Conservation (phyloP, 2,888 invertebrate species). For the Malthinus flaveolus region DNA sequence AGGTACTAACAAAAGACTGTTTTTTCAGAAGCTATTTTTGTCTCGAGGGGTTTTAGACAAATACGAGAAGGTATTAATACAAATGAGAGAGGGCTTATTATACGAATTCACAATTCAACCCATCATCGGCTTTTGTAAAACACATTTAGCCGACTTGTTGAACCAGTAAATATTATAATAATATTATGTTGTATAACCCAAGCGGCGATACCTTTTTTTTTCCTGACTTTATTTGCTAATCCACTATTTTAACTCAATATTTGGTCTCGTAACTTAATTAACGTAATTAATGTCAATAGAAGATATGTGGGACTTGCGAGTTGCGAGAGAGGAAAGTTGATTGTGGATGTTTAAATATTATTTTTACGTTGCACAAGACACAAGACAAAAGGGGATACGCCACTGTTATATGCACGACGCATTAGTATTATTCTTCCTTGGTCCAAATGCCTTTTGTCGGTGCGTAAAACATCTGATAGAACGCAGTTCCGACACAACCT, state of each 20-base stretch:
- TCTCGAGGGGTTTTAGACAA: conserved; percentile 4
- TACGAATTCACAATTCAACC: conserved; percentile 32
- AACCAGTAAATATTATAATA: conserved; percentile 24
- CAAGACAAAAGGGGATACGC: too few relatives aligned
- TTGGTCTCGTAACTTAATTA: background rate
- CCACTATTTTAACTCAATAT: background rate
- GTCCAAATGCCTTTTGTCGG: conserved; percentile 1
- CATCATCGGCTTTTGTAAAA: conserved; percentile 32
- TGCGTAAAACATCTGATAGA: background rate
- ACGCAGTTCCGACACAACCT: conserved; percentile 1
- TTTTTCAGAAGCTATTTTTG: conserved; percentile 5
- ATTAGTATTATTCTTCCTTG: background rate
- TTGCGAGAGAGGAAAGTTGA: too few relatives aligned
- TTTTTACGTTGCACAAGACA: too few relatives aligned
- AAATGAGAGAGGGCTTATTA: conserved; percentile 34
- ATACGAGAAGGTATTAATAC: conserved; percentile 26
- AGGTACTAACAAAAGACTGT: conserved; percentile 1
- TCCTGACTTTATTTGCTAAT: background rate
- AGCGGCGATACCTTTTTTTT: background rate
- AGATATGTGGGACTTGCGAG: too few relatives aligned
- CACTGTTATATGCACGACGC: too few relatives aligned
- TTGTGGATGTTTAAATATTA: too few relatives aligned
- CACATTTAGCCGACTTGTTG: conserved; percentile 28
- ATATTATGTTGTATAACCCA: background rate
- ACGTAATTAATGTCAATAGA: too few relatives aligned